Base-by-base conservation (phyloP, 2,888 invertebrate species). In the Caenorhabditis doughertyi region DNA sequence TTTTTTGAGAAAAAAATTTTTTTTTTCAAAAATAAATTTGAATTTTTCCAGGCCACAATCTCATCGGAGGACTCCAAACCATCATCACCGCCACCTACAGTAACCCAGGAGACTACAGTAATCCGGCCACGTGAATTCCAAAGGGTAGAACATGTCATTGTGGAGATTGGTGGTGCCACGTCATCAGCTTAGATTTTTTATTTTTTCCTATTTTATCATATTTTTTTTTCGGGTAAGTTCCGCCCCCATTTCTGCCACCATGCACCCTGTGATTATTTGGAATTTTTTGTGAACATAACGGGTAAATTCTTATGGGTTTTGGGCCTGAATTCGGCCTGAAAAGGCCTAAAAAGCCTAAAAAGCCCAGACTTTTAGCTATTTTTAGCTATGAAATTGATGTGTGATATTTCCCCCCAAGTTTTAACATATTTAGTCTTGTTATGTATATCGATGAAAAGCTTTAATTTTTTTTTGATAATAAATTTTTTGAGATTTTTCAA, bases 131-230 rank as follows among this genome's bases (percentile, higher is more conserved):
- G 56, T 70, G 64, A 49, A n/a, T n/a, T n/a, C n/a, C n/a, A n/a
- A 27, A 64, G 74, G 0, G 56, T 74, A 16, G 74, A 74, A 18
- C 74, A 74, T 18, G 74, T 74, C 25, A 39, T 74, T 25, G 65
- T 74, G 1, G 74, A 74, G 25, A 74, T 74, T 9, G 65, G 55
- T 3, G 68, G 68, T 16, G 42, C 56, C 29, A 56, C 74, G 21
- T 56, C 64, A 27, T 74, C 65, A 23, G 73, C 42, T 4, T 51
- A 62, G 35, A 51, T 39, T 47, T 47, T 49, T 18, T 39, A 35
- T 62, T 72, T 60, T 58, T 56, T 49, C 9, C 49, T 65, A 21
- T 23, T 65, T 51, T 65, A 13, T 32, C 32, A 51, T 21, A n/a
- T 44, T 35, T 65, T 32, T 64, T 44, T 64, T 49, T n/a, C 51